These are phyloP conservation scores for Cynaeus angustus DNA, from an alignment of 2,888 invertebrate genomes.

Conservation along the genomic window DNA sequence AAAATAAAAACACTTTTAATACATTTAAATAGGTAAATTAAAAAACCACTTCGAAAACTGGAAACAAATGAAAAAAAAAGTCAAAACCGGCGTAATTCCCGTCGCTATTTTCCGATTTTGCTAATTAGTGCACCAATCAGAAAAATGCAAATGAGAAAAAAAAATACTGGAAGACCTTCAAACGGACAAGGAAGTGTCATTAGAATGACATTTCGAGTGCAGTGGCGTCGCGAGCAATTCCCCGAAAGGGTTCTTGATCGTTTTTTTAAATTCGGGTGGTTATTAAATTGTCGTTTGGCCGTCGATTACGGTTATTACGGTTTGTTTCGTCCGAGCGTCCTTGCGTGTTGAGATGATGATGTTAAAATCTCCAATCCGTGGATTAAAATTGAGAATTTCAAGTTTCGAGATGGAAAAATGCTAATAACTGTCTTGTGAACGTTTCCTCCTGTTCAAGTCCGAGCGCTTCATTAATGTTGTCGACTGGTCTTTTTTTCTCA, in stretches of 20 bases:
- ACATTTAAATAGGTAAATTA: too few species aligned
- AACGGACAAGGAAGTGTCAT: slow-evolving; percentile 23
- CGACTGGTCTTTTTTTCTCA: slow-evolving; percentile 14
- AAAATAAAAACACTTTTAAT: too few species aligned
- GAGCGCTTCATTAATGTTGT: slow-evolving; percentile 15
- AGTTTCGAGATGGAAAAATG: slow-evolving; percentile 15
- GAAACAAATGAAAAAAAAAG: too few species aligned
- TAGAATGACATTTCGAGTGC: slow-evolving; percentile 17
- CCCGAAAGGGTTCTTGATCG: slow-evolving; percentile 17
- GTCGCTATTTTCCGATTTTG: too few species aligned
- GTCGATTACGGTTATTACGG: slow-evolving; percentile 31
- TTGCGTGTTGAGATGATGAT: slow-evolving; percentile 38
- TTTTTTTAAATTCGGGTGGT: slow-evolving; percentile 17
- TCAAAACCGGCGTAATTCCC: too few species aligned
- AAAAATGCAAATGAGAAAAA: slow-evolving; percentile 17
- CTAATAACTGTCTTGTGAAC: slow-evolving; percentile 5
- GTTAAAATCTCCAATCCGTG: slow-evolving; percentile 21
- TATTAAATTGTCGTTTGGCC: slow-evolving; percentile 38
- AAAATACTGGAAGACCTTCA: slow-evolving; percentile 25
- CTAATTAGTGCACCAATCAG: too few species aligned
- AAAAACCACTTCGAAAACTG: too few species aligned
- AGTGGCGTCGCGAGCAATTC: slow-evolving; percentile 19
- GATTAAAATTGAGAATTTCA: slow-evolving; percentile 8
- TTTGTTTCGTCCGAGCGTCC: slow-evolving; percentile 25
- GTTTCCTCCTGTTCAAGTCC: slow-evolving; percentile 5